Conservation (phyloP, 64 coral and sea anemone genomes). For the Anthopleura sola region DNA sequence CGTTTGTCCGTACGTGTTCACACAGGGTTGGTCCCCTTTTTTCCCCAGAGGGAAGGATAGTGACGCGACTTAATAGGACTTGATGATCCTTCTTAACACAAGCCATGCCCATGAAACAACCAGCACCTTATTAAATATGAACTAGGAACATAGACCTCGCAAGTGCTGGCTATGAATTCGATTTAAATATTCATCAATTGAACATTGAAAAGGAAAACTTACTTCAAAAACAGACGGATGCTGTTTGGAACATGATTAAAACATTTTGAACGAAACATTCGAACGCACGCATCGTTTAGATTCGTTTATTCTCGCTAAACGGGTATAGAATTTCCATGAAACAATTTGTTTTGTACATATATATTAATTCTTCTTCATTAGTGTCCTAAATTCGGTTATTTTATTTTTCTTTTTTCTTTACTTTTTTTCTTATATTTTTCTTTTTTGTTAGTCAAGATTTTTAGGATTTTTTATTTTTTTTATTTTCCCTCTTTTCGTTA, state of each 20-base stretch:
- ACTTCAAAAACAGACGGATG: slow-evolving; percentile 4
- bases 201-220: slow-evolving; percentile 16
- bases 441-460: neutral
- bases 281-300: neutral
- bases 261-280: neutral
- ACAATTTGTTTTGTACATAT: too few species aligned
- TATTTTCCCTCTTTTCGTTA: neutral
- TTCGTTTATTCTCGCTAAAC: neutral
- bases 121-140: slow-evolving; percentile 8
- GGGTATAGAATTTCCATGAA: neutral
- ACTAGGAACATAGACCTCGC: neutral
- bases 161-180: slow-evolving; percentile 25
- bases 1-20: neutral
- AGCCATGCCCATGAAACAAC: neutral
- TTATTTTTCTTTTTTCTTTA: neutral
- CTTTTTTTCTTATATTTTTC: neutral
- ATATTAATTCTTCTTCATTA: neutral
- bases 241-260: neutral
- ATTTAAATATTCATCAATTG: slow-evolving; percentile 27
- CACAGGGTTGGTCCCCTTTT: neutral
- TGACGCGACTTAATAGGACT: neutral
- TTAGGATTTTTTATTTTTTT: neutral
- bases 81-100: neutral
- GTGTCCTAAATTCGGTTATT: neutral
- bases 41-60: neutral